Conservation (phyloP, 2,113 vertebrate genomes). For the Cebus imitator region DNA sequence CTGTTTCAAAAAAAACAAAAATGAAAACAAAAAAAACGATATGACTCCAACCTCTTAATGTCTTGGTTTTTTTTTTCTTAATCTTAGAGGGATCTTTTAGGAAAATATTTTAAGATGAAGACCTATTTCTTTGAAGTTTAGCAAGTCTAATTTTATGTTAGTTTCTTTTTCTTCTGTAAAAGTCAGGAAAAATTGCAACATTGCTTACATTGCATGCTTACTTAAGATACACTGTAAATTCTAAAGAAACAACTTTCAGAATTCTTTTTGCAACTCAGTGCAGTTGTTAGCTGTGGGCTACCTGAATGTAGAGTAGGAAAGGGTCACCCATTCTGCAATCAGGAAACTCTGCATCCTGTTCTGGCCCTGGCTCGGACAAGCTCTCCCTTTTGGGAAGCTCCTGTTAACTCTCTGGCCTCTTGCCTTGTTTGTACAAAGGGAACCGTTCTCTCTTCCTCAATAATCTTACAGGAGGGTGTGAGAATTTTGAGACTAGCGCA, state of each 20-base stretch:
- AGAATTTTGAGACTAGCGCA: background rate
- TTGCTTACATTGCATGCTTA: background rate
- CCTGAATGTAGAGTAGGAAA: background rate
- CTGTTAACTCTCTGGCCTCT: background rate
- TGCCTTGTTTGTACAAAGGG: background rate
- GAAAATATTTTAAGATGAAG: constrained; percentile 24
- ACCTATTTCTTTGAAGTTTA: constrained; percentile 26
- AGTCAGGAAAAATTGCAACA: background rate
- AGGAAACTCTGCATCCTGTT: background rate
- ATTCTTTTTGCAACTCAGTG: background rate
- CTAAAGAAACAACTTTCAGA: background rate
- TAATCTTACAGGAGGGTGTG: background rate
- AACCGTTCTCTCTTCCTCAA: background rate
- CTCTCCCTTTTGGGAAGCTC: background rate
- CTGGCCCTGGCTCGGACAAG: rapidly evolving
- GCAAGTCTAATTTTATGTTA: constrained; percentile 15
- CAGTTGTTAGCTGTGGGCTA: background rate
- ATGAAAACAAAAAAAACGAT: background rate
- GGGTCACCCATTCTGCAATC: background rate
- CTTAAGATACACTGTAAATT: background rate
- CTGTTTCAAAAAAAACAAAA: background rate
- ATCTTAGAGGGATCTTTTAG: background rate
- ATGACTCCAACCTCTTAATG: background rate
- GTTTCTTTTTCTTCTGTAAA: constrained; percentile 6
- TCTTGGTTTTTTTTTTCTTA: background rate